Conservation (phyloP, 2,113 vertebrate species). For the Mesitornis unicolor region DNA sequence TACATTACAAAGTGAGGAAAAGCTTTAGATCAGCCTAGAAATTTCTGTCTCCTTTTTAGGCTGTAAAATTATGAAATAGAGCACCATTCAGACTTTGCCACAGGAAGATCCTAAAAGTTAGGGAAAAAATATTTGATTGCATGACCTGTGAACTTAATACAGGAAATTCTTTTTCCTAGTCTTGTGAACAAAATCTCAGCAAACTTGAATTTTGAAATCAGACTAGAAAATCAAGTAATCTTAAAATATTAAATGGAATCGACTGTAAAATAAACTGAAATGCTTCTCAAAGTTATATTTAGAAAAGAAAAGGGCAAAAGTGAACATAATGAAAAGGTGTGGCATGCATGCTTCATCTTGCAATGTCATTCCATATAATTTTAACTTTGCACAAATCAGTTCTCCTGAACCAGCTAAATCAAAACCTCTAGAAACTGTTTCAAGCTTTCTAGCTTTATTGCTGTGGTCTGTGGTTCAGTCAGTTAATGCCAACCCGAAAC, state of each 20-base stretch:
- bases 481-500: background rate
- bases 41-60: background rate
- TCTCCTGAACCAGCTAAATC: background rate
- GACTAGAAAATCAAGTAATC: background rate
- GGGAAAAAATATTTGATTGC: background rate
- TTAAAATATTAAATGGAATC: background rate
- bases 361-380: slow-evolving; percentile 29
- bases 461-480: slow-evolving; percentile 11
- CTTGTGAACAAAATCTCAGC: background rate
- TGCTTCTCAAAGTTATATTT: slow-evolving; percentile 33
- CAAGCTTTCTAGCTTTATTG: background rate
- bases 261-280: background rate
- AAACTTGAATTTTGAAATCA: background rate
- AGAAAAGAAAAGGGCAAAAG: background rate
- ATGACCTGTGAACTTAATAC: background rate
- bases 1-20: background rate
- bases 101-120: background rate
- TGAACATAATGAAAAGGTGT: slow-evolving; percentile 60
- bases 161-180: background rate
- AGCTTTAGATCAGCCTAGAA: background rate
- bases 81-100: background rate
- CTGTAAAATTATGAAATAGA: slow-evolving; percentile 17
- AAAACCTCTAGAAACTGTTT: slow-evolving; percentile 20
- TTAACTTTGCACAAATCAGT: slow-evolving; percentile 19
- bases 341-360: slow-evolving; percentile 50